A percentile compares a stretch with the other conserved stretches of the same genome.
These are phyloP conservation scores for Syrphus vitripennis DNA, from an alignment of 2,888 invertebrate genomes.

Conservation along the genomic window DNA sequence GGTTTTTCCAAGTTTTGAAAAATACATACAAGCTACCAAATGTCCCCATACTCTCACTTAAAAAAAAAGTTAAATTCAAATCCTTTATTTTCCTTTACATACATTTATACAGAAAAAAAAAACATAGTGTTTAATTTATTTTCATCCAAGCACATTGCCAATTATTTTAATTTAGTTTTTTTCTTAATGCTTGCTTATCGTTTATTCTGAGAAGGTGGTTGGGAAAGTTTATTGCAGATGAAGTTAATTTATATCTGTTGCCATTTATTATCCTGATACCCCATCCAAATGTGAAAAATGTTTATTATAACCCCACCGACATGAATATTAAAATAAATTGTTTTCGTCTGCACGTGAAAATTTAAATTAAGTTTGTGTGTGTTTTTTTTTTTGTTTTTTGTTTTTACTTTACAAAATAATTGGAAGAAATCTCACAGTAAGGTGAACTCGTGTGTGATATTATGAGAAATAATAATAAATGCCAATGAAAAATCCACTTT, in stretches of 20 bases:
- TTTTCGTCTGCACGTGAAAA: slow-evolving; percentile 49
- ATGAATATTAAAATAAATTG: slow-evolving; percentile 49
- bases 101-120: background rate
- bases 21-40: background rate
- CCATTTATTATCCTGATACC: background rate
- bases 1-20: background rate
- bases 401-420: background rate
- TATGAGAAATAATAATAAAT: background rate
- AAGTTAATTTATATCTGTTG: slow-evolving; percentile 29
- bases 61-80: background rate
- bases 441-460: background rate
- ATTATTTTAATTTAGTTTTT: slow-evolving; percentile 20
- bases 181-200: background rate
- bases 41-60: background rate
- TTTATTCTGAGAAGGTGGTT: background rate
- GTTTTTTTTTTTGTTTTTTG: background rate
- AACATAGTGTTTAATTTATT: background rate
- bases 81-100: background rate
- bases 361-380: slow-evolving; percentile 3
- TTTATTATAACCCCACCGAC: slow-evolving; percentile 1
- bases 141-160: background rate
- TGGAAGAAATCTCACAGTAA: background rate
- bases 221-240: background rate
- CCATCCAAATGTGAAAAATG: slow-evolving; percentile 2
- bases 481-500: background rate